Conservation (phyloP, 2,888 invertebrate species). For the Pseudococcus longispinus region DNA sequence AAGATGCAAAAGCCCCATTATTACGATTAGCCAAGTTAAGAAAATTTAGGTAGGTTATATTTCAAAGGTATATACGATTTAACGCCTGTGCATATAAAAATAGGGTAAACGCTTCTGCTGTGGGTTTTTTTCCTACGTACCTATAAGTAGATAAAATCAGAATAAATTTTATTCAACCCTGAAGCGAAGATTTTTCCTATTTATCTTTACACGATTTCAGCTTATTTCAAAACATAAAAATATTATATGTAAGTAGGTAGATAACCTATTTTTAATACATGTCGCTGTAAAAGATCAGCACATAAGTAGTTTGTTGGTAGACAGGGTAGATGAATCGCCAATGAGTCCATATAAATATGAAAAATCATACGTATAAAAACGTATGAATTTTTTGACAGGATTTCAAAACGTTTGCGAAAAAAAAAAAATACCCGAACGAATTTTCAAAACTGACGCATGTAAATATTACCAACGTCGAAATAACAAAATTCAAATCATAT, state of each 20-base stretch:
- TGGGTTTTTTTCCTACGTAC: background rate
- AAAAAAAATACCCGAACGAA: background rate
- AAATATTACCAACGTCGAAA: background rate
- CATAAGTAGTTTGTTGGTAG: background rate
- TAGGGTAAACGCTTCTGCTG: background rate
- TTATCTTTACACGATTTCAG: background rate
- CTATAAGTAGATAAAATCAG: background rate
- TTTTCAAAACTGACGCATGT: background rate
- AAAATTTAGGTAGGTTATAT: background rate
- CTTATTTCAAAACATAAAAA: background rate
- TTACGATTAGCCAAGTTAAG: background rate
- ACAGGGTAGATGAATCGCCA: background rate
- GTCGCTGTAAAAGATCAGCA: too few relatives aligned
- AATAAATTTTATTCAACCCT: background rate
- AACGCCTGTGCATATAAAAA: background rate
- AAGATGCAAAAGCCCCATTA: background rate
- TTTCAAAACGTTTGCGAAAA: background rate
- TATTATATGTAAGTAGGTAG: too few relatives aligned
- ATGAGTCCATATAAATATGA: background rate
- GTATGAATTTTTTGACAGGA: background rate
- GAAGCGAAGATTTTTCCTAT: background rate
- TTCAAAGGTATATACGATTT: background rate
- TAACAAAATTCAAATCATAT: background rate
- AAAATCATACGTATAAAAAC: background rate
- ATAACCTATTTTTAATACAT: too few relatives aligned